Percentiles rank a stretch among this genome's conserved stretches.
Conservation (phyloP, 2,797 vertebrate species). For the Hippoglossus hippoglossus region DNA sequence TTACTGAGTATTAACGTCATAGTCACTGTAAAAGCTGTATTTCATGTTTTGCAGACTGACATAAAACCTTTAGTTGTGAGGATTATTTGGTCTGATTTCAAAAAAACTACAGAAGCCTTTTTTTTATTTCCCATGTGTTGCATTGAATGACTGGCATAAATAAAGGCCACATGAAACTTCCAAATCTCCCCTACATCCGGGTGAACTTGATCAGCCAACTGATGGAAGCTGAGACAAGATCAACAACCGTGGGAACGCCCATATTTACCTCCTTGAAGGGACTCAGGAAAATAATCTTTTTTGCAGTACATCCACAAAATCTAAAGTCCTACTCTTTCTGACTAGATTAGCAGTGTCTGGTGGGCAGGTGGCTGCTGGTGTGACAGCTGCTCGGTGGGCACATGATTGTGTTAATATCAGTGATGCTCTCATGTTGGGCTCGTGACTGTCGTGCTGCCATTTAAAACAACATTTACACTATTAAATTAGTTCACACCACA, state of each 20-base stretch:
- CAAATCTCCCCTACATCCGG: constrained; percentile 18
- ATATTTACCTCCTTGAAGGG: constrained; percentile 18
- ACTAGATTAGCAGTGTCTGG: constrained; percentile 10
- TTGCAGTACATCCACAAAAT: constrained; percentile 18
- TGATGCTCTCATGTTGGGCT: constrained; percentile 12
- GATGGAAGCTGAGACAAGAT: constrained; percentile 21
- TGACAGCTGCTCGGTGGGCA: constrained; percentile 26
- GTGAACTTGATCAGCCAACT: constrained; percentile 5
- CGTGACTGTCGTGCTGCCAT: constrained; percentile 11
- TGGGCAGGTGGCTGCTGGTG: constrained; percentile 14
- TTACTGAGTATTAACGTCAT: constrained; percentile 35
- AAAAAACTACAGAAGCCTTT: constrained; percentile 1
- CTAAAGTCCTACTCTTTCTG: constrained; percentile 18
- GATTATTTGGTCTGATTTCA: not conserved
- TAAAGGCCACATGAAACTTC: constrained; percentile 5
- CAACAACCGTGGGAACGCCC: constrained; percentile 23
- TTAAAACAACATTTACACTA: not conserved
- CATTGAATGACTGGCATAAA: not conserved
- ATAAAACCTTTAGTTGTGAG: not conserved
- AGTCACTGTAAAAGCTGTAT: no score
- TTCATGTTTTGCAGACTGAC: constrained; percentile 10
- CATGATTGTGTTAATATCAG: constrained; percentile 14
- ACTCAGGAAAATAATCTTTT: constrained; percentile 20
- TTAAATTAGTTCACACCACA: not conserved
- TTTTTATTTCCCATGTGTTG: not conserved